Percentiles rank a stretch among this genome's conserved stretches.
These are phyloP conservation scores for Micrasema longulum DNA, from an alignment of 1,140 invertebrate species.

Conservation along the genomic window DNA sequence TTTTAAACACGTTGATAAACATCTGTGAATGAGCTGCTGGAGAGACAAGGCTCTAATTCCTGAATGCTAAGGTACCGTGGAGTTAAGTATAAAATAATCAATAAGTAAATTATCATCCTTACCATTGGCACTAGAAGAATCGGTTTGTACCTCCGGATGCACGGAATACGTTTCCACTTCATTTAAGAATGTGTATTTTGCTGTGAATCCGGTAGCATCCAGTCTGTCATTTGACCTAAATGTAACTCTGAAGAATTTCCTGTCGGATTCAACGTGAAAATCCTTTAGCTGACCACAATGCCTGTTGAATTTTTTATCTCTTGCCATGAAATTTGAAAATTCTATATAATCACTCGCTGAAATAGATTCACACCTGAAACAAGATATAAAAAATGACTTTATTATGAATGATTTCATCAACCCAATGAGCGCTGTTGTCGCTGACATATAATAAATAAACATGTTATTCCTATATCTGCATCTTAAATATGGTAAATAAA, in stretches of 20 bases:
- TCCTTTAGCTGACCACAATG: conserved; percentile 87
- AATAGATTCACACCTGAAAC: conserved; percentile 83
- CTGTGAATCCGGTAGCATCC: conserved; percentile 93
- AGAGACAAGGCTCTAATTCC: no score
- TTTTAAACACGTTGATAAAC: no score
- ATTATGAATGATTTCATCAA: no score
- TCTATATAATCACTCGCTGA: conserved; percentile 94
- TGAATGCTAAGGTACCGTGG: no score
- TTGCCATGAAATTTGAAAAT: conserved; percentile 92
- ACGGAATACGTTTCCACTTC: conserved; percentile 65
- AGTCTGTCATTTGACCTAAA: conserved; percentile 94
- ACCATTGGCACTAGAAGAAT: conserved; percentile 35
- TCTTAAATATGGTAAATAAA: no score
- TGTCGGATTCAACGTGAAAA: conserved; percentile 87
- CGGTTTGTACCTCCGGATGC: conserved; percentile 46
- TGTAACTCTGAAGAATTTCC: conserved; percentile 94
- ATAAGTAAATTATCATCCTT: no score
- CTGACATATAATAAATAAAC: no score
- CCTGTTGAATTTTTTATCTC: conserved; percentile 86
- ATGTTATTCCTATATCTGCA: no score
- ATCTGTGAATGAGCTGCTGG: no score
- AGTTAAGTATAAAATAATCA: no score
- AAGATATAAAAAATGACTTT: no score
- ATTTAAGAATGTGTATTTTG: conserved; percentile 84
- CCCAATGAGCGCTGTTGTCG: no score